Conservation (phyloP, 1,140 invertebrate species). For the Lithobius niger region DNA sequence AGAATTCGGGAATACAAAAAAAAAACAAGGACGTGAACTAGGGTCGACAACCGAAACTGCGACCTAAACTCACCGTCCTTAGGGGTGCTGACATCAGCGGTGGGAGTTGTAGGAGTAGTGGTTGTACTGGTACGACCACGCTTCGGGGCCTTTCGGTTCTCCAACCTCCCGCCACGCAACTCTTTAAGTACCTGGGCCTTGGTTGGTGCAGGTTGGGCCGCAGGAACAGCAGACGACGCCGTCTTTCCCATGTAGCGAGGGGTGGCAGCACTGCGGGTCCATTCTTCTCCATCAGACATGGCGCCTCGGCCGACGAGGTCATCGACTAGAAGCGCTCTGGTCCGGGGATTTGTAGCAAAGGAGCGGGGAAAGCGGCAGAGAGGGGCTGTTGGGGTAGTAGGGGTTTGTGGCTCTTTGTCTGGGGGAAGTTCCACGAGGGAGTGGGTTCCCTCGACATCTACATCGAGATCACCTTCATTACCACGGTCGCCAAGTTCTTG, state of each 20-base stretch:
- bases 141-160: too few species aligned
- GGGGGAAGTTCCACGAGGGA: not conserved
- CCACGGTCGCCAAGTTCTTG: not conserved
- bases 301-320: conserved; percentile 1
- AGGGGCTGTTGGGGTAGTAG: not conserved
- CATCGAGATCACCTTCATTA: not conserved
- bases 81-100: too few species aligned
- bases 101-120: too few species aligned
- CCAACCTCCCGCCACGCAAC: not conserved
- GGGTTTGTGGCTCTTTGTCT: not conserved
- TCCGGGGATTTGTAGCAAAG: conserved; percentile 1
- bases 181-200: not conserved
- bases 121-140: too few species aligned
- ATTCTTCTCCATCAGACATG: conserved; percentile 2
- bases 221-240: too few species aligned
- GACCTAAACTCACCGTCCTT: too few species aligned
- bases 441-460: conserved; percentile 1
- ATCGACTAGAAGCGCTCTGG: not conserved
- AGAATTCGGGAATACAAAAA: too few species aligned
- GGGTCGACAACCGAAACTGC: too few species aligned
- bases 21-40: too few species aligned
- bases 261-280: not conserved
- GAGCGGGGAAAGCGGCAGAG: not conserved
- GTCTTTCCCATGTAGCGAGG: too few species aligned
- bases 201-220: too few species aligned